Conservation (phyloP, 1,140 invertebrate genomes). For the Teleogryllus occipitalis region DNA sequence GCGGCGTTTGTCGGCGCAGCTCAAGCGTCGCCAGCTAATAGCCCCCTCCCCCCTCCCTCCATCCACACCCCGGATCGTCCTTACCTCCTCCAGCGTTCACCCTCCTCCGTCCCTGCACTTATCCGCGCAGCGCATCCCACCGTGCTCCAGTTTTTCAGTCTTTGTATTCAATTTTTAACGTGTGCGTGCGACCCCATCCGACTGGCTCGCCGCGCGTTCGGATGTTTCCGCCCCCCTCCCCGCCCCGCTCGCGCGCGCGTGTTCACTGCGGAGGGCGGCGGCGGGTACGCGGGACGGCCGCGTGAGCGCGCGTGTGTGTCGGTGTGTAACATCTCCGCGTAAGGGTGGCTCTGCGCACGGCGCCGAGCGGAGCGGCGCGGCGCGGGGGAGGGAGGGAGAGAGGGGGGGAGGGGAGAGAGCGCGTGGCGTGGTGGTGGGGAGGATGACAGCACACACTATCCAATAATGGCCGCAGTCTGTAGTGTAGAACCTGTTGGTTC, state of each 20-base stretch:
- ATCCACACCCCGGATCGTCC: background rate
- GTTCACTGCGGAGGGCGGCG: background rate
- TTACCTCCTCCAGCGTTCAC: background rate
- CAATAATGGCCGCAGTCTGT: too few relatives aligned
- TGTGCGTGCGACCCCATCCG: background rate
- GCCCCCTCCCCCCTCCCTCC: background rate
- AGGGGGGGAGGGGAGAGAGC: too few relatives aligned
- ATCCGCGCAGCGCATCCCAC: background rate
- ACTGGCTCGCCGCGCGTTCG: background rate
- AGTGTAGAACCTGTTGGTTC: background rate
- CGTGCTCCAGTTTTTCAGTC: constrained; percentile 3
- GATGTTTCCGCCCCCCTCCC: too few relatives aligned
- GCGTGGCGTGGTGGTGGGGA: too few relatives aligned
- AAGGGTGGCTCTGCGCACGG: too few relatives aligned
- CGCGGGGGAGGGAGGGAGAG: too few relatives aligned
- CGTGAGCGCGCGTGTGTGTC: background rate
- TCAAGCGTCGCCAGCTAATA: background rate
- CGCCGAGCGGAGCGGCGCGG: too few relatives aligned
- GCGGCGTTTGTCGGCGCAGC: background rate
- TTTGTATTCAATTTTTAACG: constrained; percentile 1
- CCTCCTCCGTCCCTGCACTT: background rate
- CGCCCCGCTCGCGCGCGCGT: too few relatives aligned
- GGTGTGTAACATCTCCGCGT: too few relatives aligned
- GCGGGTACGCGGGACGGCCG: background rate
- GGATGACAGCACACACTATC: too few relatives aligned